Conservation (phyloP, 2,797 vertebrate genomes). For the Gouania willdenowi region DNA sequence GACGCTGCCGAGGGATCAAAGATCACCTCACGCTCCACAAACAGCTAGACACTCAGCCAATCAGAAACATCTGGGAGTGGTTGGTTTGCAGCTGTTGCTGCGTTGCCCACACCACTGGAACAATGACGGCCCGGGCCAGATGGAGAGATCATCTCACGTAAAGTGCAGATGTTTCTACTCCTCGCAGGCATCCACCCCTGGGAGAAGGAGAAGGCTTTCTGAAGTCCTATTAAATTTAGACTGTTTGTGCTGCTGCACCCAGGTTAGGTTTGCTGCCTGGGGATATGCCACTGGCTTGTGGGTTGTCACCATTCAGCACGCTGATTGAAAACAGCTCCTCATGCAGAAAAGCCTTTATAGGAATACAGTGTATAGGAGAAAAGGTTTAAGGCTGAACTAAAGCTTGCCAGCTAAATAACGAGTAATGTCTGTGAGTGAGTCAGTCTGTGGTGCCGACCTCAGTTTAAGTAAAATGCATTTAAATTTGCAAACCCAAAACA, state of each 20-base stretch:
- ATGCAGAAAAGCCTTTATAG: constrained; percentile 28
- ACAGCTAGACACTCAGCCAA: constrained; percentile 67
- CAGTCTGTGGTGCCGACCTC: not conserved
- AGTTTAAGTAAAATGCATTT: too few relatives aligned
- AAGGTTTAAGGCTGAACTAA: not conserved
- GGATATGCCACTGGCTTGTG: constrained; percentile 49
- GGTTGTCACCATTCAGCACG: constrained; percentile 47
- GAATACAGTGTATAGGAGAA: constrained; percentile 8
- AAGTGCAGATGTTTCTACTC: constrained; percentile 70
- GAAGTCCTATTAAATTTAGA: constrained; percentile 63
- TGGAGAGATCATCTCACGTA: constrained; percentile 71
- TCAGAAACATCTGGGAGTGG: constrained; percentile 73
- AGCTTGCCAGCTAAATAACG: too few relatives aligned
- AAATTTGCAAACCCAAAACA: too few relatives aligned
- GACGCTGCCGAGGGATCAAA: constrained; percentile 63
- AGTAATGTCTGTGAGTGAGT: not conserved
- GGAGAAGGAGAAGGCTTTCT: constrained; percentile 51
- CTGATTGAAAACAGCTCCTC: constrained; percentile 55
- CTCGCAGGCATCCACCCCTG: constrained; percentile 39
- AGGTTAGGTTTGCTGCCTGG: constrained; percentile 43
- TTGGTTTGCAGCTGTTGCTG: constrained; percentile 68
- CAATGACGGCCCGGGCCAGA: constrained; percentile 65
- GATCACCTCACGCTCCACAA: constrained; percentile 67
- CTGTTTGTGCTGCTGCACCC: constrained; percentile 59
- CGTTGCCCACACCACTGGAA: constrained; percentile 63